Conservation (phyloP, 2,888 invertebrate genomes). For the Copidosoma aretas region DNA sequence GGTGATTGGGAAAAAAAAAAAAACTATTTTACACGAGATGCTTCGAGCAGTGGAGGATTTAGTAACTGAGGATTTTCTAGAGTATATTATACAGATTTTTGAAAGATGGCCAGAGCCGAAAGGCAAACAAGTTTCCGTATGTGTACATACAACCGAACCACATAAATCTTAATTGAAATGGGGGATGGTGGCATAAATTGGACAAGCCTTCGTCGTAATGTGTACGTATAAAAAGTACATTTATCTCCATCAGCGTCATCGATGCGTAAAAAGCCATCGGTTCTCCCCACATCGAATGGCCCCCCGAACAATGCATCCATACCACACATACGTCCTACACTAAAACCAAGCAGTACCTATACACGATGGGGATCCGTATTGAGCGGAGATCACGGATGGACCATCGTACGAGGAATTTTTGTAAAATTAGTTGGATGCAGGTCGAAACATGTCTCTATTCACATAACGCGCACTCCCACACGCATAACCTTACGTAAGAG, state of each 20-base stretch:
- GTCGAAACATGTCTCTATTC: slow-evolving; percentile 16
- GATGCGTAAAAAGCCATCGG: not conserved
- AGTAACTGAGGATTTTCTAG: not conserved
- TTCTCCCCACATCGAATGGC: slow-evolving; percentile 1
- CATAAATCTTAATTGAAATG: slow-evolving; percentile 4
- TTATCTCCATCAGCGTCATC: slow-evolving; percentile 2
- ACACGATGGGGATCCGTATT: not conserved
- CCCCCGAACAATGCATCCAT: not conserved
- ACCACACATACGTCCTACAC: not conserved
- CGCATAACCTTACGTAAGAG: slow-evolving; percentile 17
- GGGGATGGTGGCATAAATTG: not conserved
- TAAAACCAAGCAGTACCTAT: no score
- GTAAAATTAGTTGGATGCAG: slow-evolving; percentile 34
- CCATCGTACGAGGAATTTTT: slow-evolving; percentile 30
- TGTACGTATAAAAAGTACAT: slow-evolving; percentile 4
- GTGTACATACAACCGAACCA: not conserved
- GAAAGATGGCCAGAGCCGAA: no score
- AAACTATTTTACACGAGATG: no score
- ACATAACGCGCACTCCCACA: not conserved
- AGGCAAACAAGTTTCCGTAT: not conserved
- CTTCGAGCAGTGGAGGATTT: no score
- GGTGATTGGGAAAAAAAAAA: no score
- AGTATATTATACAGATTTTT: no score
- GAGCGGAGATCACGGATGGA: slow-evolving; percentile 1
- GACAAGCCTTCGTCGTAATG: not conserved